These are phyloP conservation scores for Drosophila seguyi DNA, from an alignment of 1,140 invertebrate genomes.

Conservation along the genomic window DNA sequence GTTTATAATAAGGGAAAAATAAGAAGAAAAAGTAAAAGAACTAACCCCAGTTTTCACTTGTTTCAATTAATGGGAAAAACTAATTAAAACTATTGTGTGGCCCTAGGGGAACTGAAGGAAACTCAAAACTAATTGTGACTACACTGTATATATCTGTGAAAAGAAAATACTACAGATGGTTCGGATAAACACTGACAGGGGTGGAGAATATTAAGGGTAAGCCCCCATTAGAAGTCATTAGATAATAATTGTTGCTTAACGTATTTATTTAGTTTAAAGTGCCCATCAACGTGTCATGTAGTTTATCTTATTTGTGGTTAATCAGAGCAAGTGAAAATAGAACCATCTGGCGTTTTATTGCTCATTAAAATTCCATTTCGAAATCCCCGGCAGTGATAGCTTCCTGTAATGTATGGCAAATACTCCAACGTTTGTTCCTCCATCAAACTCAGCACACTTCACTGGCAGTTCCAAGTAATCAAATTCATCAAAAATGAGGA, in stretches of 20 bases:
- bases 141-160: conserved; percentile 1
- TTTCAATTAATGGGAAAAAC: conserved; percentile 28
- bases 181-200: not conserved
- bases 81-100: conserved; percentile 49
- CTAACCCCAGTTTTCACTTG: not conserved
- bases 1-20: conserved; percentile 47
- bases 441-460: conserved; percentile 2
- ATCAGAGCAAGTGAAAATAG: conserved; percentile 15
- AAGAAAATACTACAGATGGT: conserved; percentile 1
- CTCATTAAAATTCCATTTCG: conserved; percentile 23
- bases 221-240: not conserved
- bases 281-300: not conserved
- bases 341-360: conserved; percentile 6
- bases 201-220: not conserved
- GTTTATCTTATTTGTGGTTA: not conserved
- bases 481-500: conserved; percentile 46
- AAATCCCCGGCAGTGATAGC: conserved; percentile 6
- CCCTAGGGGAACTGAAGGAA: not conserved
- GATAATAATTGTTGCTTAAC: not conserved
- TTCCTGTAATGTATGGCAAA: not conserved
- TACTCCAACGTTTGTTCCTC: not conserved
- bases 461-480: conserved; percentile 43
- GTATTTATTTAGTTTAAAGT: not conserved
- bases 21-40: conserved; percentile 6
- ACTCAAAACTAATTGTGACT: conserved; percentile 8